Evolutionary conservation across 1,140 invertebrate genomes (phyloP).

Genomic region (Antheraea pernyi): DNA sequence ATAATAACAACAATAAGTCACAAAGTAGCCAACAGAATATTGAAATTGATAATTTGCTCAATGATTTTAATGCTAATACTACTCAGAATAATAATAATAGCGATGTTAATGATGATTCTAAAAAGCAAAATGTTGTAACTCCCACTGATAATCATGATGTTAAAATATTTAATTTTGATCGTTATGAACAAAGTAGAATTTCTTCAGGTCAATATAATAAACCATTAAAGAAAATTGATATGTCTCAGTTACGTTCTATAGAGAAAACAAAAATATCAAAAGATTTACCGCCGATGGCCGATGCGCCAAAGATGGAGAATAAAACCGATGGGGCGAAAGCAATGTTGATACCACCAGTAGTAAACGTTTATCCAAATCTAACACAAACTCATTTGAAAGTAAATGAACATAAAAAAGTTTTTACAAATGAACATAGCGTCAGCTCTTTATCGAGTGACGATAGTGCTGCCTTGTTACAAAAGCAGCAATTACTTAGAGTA

Average conservation of each 20-base stretch:
- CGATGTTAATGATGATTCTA: slow-evolving; percentile 20
- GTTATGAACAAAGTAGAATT: slow-evolving; percentile 69
- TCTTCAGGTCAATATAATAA: slow-evolving; percentile 52
- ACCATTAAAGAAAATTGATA: slow-evolving; percentile 67
- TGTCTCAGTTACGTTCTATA: slow-evolving; percentile 66
- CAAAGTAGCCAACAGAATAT: slow-evolving; percentile 58
- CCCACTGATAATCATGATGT: slow-evolving; percentile 62
- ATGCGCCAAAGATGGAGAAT: slow-evolving; percentile 39
- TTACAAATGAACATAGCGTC: slow-evolving; percentile 75
- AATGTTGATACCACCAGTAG: slow-evolving; percentile 47
- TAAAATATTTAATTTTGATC: slow-evolving; percentile 78
- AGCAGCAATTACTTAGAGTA: slow-evolving; percentile 83
- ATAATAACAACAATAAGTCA: slow-evolving; percentile 62
- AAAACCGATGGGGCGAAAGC: slow-evolving; percentile 42
- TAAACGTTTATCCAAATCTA: slow-evolving; percentile 70
- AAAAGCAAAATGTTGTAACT: slow-evolving; percentile 36
- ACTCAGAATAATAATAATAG: slow-evolving; percentile 36
- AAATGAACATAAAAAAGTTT: slow-evolving; percentile 68
- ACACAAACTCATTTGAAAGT: slow-evolving; percentile 73
- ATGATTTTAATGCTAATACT: slow-evolving; percentile 51
- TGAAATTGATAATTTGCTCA: slow-evolving; percentile 62
- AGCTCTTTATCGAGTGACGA: slow-evolving; percentile 77
- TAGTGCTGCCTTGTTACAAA: slow-evolving; percentile 76
- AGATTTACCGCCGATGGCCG: slow-evolving; percentile 54
- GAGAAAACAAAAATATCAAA: slow-evolving; percentile 74